Base-by-base conservation (phyloP, 1,140 invertebrate species). In the Bombus superbus region DNA sequence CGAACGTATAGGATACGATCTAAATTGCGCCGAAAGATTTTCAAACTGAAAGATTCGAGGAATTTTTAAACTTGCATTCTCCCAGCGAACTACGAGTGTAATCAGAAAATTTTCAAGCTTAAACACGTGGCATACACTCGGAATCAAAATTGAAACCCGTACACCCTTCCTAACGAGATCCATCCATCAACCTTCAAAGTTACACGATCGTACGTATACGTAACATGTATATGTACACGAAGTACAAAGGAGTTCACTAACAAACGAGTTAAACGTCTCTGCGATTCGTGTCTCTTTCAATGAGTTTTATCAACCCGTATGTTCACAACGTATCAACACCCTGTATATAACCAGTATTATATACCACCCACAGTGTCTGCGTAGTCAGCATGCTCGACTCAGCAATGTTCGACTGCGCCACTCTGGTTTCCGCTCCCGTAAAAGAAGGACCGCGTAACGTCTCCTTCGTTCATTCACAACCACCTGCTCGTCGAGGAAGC, bases 401-500 rank as follows among this genome's bases (percentile, higher is more conserved):
- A 57, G 32, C 44, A 79, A 74, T 81, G 91, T 91, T 86, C 90
- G 85, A 90, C 92, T 93, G 92, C 93, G 92, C 93, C 92, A 91
- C 85, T 91, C 89, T 87, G 83, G 73, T 66, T 86, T 90, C 86
- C 86, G 84, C 76, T 89, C 86, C 83, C 86, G 91, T 90, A 91
- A 93, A 93, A 93, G 91, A 92, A 87, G 83, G 86, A 83, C 75
- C 90, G 91, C 91, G 86, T 90, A 71, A 84, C 91, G 78, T 88
- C 64, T 84, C 88, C 78, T 85, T 89, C 92, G 91, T 93, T 93
- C 93, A 94, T 90, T 94, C 89, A 91, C 89, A 93, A 94, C 86
- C 91, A 93, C 93, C 91, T 91, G 92, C 88, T 93, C 89, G 92
- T 72, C 86, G 88, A 83, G 83, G 90, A 89, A 92, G 69, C 92